These are phyloP conservation scores for Megaceryle maxima DNA, from an alignment of 2,113 vertebrate genomes.

Conservation along the genomic window DNA sequence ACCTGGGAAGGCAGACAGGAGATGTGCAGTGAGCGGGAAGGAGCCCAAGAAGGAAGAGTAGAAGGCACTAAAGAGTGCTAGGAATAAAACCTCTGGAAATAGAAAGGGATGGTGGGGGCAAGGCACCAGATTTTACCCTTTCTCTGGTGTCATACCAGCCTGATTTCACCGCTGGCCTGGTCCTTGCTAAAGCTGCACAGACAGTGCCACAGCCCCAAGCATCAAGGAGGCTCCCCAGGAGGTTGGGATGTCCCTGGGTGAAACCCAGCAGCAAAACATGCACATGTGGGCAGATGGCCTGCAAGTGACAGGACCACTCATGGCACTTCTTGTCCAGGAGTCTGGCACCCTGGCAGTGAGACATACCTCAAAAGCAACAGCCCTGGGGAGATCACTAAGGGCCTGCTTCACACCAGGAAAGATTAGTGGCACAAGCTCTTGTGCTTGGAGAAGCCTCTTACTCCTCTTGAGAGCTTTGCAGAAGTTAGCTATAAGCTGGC, in stretches of 20 bases:
- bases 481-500: background rate
- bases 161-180: rapidly evolving
- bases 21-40: background rate
- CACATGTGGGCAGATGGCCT: rapidly evolving
- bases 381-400: background rate
- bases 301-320: rapidly evolving
- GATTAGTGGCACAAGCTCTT: background rate
- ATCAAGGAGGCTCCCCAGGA: background rate
- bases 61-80: rapidly evolving
- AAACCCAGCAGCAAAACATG: background rate
- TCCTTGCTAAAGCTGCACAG: background rate
- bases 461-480: background rate
- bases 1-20: background rate
- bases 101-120: background rate
- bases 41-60: background rate
- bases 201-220: background rate
- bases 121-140: background rate
- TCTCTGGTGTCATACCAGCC: rapidly evolving
- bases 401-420: background rate
- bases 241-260: too few relatives aligned
- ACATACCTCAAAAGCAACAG: background rate
- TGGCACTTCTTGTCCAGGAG: background rate
- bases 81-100: background rate
- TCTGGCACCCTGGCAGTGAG: background rate
- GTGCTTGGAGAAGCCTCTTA: background rate